phyloP scores from a whole-genome alignment of 2,113 vertebrate species.

The Sakesphorus luctuosus region DNA sequence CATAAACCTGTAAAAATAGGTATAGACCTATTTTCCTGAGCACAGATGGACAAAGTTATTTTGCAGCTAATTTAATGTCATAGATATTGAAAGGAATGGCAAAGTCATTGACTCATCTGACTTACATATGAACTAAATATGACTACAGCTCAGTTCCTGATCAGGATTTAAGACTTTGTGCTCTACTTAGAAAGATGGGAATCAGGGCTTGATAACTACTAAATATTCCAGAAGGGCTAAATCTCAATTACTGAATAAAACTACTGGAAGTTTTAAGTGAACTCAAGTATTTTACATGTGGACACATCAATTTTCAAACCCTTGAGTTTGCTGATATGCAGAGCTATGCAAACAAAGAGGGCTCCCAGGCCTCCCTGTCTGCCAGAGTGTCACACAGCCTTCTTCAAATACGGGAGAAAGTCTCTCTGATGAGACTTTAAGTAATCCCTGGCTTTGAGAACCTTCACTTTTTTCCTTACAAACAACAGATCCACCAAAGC shows the following conservation, averaged over 20 bases:
- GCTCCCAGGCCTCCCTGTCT: background rate
- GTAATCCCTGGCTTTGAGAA: background rate
- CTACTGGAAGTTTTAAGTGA: background rate
- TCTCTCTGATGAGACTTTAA: background rate
- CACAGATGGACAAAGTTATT: background rate
- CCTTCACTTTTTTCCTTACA: background rate
- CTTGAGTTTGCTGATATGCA: background rate
- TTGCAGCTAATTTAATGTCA: background rate
- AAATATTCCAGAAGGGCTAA: background rate
- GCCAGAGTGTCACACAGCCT: background rate
- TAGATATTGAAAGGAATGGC: background rate
- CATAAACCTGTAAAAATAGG: background rate
- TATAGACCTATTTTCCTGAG: background rate
- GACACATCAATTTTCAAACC: background rate
- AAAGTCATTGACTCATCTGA: background rate
- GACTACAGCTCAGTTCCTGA: background rate
- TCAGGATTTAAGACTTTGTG: background rate
- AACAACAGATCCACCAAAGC: background rate
- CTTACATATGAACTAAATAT: background rate
- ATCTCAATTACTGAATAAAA: background rate
- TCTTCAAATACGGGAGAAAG: background rate
- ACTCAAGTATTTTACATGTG: background rate
- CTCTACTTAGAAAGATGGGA: background rate
- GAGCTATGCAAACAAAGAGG: background rate
- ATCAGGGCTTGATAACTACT: background rate